phyloP scores from a whole-genome alignment of 2,113 vertebrate species.

The Pungitius pungitius region DNA sequence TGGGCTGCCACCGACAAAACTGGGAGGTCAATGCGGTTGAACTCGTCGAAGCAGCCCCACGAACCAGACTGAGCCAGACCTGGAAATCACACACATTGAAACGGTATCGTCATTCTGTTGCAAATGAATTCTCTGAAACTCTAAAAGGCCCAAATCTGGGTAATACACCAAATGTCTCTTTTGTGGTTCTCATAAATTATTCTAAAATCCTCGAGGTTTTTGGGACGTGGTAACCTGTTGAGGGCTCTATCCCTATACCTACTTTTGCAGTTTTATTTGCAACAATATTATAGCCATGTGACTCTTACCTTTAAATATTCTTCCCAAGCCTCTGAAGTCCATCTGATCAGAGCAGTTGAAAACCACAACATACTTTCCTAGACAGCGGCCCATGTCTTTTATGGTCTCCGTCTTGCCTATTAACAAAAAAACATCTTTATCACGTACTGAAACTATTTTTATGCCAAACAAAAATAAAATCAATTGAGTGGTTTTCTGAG shows the following conservation, averaged over 20 bases:
- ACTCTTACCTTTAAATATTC: constrained; percentile 93
- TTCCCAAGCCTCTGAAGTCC: constrained; percentile 96
- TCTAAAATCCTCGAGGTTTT: background rate
- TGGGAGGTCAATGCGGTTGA: constrained; percentile 95
- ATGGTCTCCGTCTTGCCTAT: constrained; percentile 94
- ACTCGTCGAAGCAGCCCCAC: constrained; percentile 99
- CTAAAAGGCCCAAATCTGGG: background rate
- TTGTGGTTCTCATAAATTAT: background rate
- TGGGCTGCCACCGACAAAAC: constrained; percentile 97
- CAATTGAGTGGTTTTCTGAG: background rate
- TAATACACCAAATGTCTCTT: background rate
- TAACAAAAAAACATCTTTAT: background rate
- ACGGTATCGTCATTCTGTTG: fast-evolving
- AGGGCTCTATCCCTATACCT: background rate
- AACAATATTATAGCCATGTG: background rate
- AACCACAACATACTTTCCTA: constrained; percentile 97
- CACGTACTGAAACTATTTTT: constrained; percentile 5
- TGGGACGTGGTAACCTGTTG: background rate
- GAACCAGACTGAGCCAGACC: constrained; percentile 97
- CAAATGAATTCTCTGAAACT: background rate
- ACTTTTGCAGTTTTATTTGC: background rate
- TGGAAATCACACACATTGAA: constrained; percentile 66
- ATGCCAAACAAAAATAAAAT: constrained; percentile 5
- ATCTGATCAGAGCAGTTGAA: constrained; percentile 99
- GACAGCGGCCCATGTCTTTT: constrained; percentile 96